These are phyloP conservation scores for Leistus spinibarbis DNA, from an alignment of 2,888 invertebrate species.

Conservation along the genomic window DNA sequence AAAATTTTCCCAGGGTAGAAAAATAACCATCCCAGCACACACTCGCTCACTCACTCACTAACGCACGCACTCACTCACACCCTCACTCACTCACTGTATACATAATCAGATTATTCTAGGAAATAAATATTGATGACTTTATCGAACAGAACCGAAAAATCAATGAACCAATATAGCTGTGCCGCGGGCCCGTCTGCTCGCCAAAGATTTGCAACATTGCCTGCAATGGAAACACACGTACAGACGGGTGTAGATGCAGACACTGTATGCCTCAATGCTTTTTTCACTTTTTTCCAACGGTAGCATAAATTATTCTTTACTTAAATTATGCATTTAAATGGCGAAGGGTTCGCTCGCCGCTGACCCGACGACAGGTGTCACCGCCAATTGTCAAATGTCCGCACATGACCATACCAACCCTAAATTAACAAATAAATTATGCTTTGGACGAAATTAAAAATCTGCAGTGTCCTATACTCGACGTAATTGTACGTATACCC, in stretches of 20 bases:
- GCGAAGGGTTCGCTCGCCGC: background rate
- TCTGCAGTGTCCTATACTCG: background rate
- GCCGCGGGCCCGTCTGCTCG: background rate
- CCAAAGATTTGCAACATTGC: background rate
- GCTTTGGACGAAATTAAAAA: background rate
- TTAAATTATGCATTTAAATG: constrained; percentile 2
- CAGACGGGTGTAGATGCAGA: background rate
- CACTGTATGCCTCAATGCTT: too few relatives aligned
- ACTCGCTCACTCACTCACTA: background rate
- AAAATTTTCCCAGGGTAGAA: constrained; percentile 8
- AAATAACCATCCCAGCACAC: background rate
- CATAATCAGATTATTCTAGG: constrained; percentile 16
- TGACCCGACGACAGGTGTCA: constrained; percentile 3
- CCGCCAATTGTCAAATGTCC: background rate
- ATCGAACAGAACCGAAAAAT: constrained; percentile 9
- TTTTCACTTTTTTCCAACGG: background rate
- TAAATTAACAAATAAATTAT: background rate
- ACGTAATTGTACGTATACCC: too few relatives aligned
- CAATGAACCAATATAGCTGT: constrained; percentile 7
- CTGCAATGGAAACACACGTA: background rate
- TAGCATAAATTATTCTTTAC: background rate
- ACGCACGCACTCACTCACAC: background rate
- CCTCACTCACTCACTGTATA: background rate
- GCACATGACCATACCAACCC: background rate
- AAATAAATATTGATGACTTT: constrained; percentile 12